Base-by-base conservation (phyloP, 1,140 invertebrate species). In the Sogatella furcifera region DNA sequence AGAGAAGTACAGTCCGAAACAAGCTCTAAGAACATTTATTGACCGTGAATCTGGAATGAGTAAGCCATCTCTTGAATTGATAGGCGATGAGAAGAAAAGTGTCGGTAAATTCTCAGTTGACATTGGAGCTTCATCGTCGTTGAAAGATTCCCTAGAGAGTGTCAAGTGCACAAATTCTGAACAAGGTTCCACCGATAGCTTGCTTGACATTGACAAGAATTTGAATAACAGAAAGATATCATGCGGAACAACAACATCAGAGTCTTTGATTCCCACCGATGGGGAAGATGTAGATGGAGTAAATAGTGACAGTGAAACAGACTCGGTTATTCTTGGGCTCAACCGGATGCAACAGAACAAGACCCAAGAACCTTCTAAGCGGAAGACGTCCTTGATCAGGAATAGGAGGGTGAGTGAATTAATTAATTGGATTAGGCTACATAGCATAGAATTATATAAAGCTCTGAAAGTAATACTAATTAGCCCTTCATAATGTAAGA, bases 181-280 rank as follows among this genome's bases (percentile, higher is more conserved):
- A 19, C 52, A 57, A 61, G 64, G 66, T 38, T 67, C 66, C 13
- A 66, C 62, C 1, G 65, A 67, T 49, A 67, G 66, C 57, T 24
- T 67, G 11, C 52, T 67, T 43, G 64, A 67, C 62, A 62, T 64
- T 38, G 65, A 66, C 44, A 58, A 57, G 52, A 49, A 61, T 42
- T 54, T 21, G 10, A 62, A 57, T 59, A 22, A 15, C n/a, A 61
- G 60, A 49, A 61, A 63, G 46, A 58, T 52, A 55, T 65, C 59
- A n/a, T n/a, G n/a, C n/a, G n/a, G n/a, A n/a, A 64, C 62, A 31
- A 60, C 62, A 31, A 60, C 62, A 13, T 64, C 63, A 15, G 62
- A 63, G 21, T 63, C 62, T 9, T 21, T 63, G 15, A 43, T 63
- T 14, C 62, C 55, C n/a, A 63, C 63, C 9, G 60, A 59, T 42